Conservation (phyloP, 2,797 vertebrate genomes). For the Alauda arvensis region DNA sequence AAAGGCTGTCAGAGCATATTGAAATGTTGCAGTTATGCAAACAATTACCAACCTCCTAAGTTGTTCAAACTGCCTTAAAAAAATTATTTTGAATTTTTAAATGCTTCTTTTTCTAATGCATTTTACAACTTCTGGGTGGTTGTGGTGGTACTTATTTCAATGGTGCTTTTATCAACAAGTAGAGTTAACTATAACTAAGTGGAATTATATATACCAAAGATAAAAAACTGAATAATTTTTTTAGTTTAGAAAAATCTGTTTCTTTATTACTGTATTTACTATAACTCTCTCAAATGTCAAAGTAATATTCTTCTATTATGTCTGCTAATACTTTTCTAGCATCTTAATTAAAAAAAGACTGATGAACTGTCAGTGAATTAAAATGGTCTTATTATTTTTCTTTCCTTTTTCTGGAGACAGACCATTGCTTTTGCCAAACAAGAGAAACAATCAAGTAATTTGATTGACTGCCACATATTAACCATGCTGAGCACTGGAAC, state of each 20-base stretch:
- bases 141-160: not conserved
- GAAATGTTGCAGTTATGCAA: not conserved
- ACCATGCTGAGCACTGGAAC: not conserved
- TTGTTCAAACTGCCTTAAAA: not conserved
- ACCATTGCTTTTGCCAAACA: not conserved
- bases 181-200: not conserved
- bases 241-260: not conserved
- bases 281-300: not conserved
- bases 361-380: not conserved
- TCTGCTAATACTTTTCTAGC: not conserved
- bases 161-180: not conserved
- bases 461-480: not conserved
- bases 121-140: not conserved
- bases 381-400: not conserved
- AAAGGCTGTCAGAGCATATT: not conserved
- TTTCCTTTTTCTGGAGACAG: not conserved
- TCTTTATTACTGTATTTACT: not conserved
- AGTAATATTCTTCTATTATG: not conserved
- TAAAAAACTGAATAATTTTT: not conserved
- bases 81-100: not conserved
- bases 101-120: not conserved
- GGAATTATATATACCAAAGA: not conserved
- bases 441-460: not conserved
- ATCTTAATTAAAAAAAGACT: not conserved
- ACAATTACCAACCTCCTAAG: not conserved